Percentiles rank a stretch among this genome's conserved stretches.
These are phyloP conservation scores for Huso huso DNA, from an alignment of 2,797 vertebrate species.

Conservation along the genomic window DNA sequence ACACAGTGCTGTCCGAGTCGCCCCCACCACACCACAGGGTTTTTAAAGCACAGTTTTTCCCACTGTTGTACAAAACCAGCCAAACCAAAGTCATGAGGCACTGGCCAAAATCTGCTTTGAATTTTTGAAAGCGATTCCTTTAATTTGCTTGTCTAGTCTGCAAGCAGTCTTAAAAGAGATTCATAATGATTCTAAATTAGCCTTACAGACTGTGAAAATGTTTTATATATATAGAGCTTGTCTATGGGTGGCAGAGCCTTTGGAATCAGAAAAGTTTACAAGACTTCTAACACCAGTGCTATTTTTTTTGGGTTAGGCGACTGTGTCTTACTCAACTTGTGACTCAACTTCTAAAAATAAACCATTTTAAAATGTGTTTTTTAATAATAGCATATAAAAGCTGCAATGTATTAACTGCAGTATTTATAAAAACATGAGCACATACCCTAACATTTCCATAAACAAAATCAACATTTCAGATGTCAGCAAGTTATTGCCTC, in stretches of 20 bases:
- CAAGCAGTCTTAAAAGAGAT: conserved; percentile 5
- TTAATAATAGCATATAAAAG: conserved; percentile 65
- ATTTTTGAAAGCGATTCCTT: conserved; percentile 7
- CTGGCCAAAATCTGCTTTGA: conserved; percentile 4
- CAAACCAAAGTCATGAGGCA: no score
- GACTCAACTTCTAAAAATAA: conserved; percentile 59
- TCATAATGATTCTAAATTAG: conserved; percentile 6
- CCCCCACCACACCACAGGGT: no score
- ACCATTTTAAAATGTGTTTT: conserved; percentile 58
- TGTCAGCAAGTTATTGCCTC: no score
- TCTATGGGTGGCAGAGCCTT: conserved; percentile 15
- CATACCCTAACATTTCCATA: conserved; percentile 46
- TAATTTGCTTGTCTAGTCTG: conserved; percentile 16
- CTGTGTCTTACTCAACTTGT: conserved; percentile 25
- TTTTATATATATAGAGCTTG: conserved; percentile 26
- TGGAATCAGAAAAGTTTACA: conserved; percentile 29
- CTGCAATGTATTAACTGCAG: conserved; percentile 61
- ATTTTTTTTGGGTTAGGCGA: conserved; percentile 25
- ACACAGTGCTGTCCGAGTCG: no score
- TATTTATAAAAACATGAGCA: conserved; percentile 58
- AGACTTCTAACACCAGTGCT: conserved; percentile 30
- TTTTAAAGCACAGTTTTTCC: no score
- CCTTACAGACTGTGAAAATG: conserved; percentile 11
- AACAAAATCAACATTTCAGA: conserved; percentile 11
- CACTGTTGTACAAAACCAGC: no score